Base-by-base conservation (phyloP, 2,888 invertebrate species). In the Epirrhoe alternata region DNA sequence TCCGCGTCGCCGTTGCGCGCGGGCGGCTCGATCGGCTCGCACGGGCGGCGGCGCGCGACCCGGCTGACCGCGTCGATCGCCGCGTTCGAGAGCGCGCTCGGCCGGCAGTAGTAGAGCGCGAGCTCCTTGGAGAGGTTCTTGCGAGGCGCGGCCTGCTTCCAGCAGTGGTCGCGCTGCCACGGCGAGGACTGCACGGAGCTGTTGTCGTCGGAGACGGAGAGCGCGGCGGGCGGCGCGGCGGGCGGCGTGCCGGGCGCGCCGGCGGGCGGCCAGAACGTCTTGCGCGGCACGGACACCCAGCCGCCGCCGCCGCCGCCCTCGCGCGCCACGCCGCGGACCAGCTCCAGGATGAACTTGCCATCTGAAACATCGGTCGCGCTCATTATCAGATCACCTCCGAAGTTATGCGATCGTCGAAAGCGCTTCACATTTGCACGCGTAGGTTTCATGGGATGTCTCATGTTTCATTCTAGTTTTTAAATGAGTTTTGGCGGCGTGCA, bases 161-260 rank as follows among this genome's bases (percentile, higher is more conserved):
- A 97, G 85, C 96, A 96, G 91, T 97, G 97, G 89, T 97, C 97
- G 78, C 97, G 95, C 90, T 97, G 97, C 97, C 97, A 97, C 70
- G 97, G 97, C 81, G 97, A 97, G 76, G 97, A 97, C 88, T 97
- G 97, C 85, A 97, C 95, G 74, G 97, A 97, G 84, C 97, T 97
- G 92, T 97, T 97, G 90, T 97, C 97, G 94, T 97, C 97, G 81
- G 97, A 97, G 90, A 97, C 97, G 92, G 97, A 97, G 86, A 97
- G 95, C 76, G 97, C 96, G 82, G 96, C 95, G 79, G 96, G 77
- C 69, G 94, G 95, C 73, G 96, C 95, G 89, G 83, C 80, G 74
- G 89, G 86, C 74, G 89, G 86, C 74, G 87, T 86, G 78, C 83
- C 90, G 86, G 89, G 95, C 89, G 88, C 96, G 77, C 96, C 96